Base-by-base conservation (phyloP, 1,140 invertebrate species). In the Metopolophium dirhodum region DNA sequence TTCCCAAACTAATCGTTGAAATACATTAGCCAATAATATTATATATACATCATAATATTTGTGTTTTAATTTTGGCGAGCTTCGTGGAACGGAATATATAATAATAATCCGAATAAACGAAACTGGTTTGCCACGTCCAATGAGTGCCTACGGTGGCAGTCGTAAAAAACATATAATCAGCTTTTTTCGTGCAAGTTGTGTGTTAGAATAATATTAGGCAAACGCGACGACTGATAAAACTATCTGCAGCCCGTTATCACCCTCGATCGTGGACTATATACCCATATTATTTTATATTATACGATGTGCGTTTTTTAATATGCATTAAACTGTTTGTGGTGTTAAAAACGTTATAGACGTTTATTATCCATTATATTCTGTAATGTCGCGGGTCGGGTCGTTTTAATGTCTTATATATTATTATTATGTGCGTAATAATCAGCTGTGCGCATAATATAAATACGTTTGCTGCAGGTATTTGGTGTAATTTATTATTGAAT, bases 161-260 rank as follows among this genome's bases (percentile, higher is more conserved):
- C 82, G 37, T 93, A 93, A 86, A 77, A 77, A 77, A 41, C 2
- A 20, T 51, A 51, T 54, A 93, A 93, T 85, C 82, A 41, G 41
- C 4, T 26, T 6, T 26, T 2, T 37, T 41, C 57, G 83, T 68
- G 51, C 18, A 47, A 49, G 49, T 89, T 26, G 7, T 54, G 35
- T 51, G 51, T 1, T 45, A 35, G 37, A 49, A 11, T 41, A 49
- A 49, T 51, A 51, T 3, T 51, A 6, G 51, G 51, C 18, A 22
- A 18, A 51, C 47, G 77, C 37, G 47, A 92, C 91, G 54, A 51
- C 77, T n/a, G 83, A 92, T 92, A 85, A 41, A 57, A 49, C 77
- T 22, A 8, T 22, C 49, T 54, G 41, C 41, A 41, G 20, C 23
- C 30, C 91, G 82, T 86, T 93, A 86, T 93, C 91, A 57, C 82